phyloP scores from a whole-genome alignment of 2,888 invertebrate genomes.

The Leucophenga montana region DNA sequence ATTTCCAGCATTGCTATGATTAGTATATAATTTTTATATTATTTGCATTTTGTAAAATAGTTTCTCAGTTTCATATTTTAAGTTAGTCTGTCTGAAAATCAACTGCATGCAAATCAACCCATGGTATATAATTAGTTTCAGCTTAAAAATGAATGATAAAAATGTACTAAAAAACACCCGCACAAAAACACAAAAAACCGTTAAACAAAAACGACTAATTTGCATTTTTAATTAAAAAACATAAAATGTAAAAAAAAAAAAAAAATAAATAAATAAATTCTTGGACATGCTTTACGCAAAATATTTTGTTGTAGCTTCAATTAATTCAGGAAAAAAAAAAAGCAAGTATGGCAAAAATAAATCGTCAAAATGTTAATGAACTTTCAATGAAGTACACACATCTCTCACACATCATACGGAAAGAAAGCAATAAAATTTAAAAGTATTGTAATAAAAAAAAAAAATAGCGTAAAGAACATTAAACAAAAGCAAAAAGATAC shows the following conservation, averaged over 20 bases:
- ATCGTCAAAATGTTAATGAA: constrained; percentile 56
- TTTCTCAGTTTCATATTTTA: too few species aligned
- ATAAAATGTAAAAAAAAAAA: constrained; percentile 1
- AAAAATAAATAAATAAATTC: background rate
- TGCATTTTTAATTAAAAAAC: constrained; percentile 50
- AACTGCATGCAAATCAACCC: too few species aligned
- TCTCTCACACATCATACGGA: background rate
- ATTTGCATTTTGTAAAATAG: too few species aligned
- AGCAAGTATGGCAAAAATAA: background rate
- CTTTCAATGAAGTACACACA: constrained; percentile 37
- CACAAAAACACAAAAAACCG: constrained; percentile 25
- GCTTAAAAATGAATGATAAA: constrained; percentile 1
- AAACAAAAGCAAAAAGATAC: constrained; percentile 26
- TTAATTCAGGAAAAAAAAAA: constrained; percentile 30
- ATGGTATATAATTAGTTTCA: too few species aligned
- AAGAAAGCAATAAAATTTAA: constrained; percentile 33
- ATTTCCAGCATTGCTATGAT: too few species aligned
- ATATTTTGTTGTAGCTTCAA: constrained; percentile 6
- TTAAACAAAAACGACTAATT: constrained; percentile 36
- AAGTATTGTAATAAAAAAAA: constrained; percentile 48
- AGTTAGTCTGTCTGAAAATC: too few species aligned
- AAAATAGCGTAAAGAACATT: background rate
- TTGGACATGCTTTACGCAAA: too few species aligned
- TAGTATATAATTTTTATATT: too few species aligned
- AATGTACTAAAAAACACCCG: constrained; percentile 37